A percentile compares a stretch with the other conserved stretches of the same genome.
Evolutionary conservation across 2,888 invertebrate species (phyloP).

Genomic region (Pyrrhia umbra): DNA sequence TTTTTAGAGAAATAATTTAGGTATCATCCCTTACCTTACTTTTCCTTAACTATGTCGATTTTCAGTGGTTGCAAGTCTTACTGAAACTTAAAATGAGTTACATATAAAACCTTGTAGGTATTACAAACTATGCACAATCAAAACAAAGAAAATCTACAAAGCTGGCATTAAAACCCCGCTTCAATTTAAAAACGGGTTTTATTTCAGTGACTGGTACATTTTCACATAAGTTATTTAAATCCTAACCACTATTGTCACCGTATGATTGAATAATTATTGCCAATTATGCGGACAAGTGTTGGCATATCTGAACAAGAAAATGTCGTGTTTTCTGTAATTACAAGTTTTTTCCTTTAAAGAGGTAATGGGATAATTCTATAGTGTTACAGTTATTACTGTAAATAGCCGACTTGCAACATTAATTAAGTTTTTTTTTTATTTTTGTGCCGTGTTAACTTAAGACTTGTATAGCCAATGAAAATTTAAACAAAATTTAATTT

Average conservation of each 20-base stretch:
- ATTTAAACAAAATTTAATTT: too few species aligned
- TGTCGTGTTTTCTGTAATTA: constrained; percentile 36
- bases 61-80: too few species aligned
- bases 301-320: constrained; percentile 29
- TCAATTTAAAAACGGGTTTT: neutral
- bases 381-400: constrained; percentile 6
- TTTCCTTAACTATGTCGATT: too few species aligned
- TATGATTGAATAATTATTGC: constrained; percentile 46
- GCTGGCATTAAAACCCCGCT: constrained; percentile 1
- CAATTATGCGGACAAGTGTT: constrained; percentile 33
- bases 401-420: neutral
- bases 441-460: too few species aligned
- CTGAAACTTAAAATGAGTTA: neutral
- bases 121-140: neutral
- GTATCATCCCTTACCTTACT: too few species aligned
- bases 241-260: constrained; percentile 30
- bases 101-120: neutral
- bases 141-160: neutral
- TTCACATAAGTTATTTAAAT: constrained; percentile 24
- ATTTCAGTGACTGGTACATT: neutral
- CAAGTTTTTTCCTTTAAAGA: constrained; percentile 13
- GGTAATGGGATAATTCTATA: constrained; percentile 17
- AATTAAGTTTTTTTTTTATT: neutral
- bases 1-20: too few species aligned
- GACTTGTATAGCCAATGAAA: too few species aligned